phyloP scores from a whole-genome alignment of 1,140 invertebrate genomes.

The Diploscapter pachys region DNA sequence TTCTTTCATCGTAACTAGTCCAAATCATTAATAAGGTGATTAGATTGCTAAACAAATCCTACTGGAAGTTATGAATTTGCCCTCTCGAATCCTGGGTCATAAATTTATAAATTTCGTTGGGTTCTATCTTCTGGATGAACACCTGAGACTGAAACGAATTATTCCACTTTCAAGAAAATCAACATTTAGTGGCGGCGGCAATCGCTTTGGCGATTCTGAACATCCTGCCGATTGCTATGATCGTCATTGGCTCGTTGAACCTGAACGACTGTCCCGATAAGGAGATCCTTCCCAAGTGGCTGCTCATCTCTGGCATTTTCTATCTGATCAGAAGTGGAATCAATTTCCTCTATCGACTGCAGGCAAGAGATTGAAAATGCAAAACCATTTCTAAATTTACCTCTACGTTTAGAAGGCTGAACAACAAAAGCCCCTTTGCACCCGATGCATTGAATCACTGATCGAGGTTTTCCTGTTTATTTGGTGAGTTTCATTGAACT shows the following conservation, averaged over 20 bases:
- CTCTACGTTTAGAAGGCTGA: background rate
- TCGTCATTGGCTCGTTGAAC: constrained; percentile 31
- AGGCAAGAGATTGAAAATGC: constrained; percentile 9
- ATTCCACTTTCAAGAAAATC: background rate
- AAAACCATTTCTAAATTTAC: constrained; percentile 3
- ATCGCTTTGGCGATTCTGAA: constrained; percentile 35
- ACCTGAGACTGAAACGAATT: too few relatives aligned
- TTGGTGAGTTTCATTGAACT: constrained; percentile 13
- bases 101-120: background rate
- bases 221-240: constrained; percentile 34
- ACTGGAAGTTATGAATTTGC: too few relatives aligned
- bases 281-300: constrained; percentile 28
- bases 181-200: constrained; percentile 33
- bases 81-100: too few relatives aligned
- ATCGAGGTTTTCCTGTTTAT: constrained; percentile 14
- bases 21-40: too few relatives aligned
- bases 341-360: constrained; percentile 30
- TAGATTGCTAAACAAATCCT: too few relatives aligned
- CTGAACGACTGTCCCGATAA: constrained; percentile 31
- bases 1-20: too few relatives aligned
- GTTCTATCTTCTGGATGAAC: background rate
- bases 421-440: background rate
- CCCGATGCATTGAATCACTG: constrained; percentile 9
- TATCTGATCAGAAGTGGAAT: constrained; percentile 28
- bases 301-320: constrained; percentile 26